Percentiles rank a stretch among this genome's conserved stretches.
phyloP scores from a whole-genome alignment of 92 coral and sea anemone genomes.

The Phenganax stokvisi region DNA sequence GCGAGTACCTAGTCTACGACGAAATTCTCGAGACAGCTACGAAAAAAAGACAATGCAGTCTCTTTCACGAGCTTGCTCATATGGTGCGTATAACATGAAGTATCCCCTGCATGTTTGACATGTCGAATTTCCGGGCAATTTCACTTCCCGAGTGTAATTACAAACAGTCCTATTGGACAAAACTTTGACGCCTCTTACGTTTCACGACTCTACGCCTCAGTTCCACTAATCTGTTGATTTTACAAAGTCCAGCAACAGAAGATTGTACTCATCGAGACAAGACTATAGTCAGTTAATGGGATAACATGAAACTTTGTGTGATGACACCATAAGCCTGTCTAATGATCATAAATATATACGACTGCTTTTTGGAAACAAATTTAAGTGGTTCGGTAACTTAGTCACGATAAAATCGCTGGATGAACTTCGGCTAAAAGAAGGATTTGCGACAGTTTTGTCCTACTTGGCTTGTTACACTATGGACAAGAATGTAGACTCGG shows the following conservation, averaged over 20 bases:
- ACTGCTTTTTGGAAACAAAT: background rate
- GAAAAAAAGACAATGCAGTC: constrained; percentile 70
- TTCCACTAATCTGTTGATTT: too few species aligned
- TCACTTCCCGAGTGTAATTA: too few species aligned
- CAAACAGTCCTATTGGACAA: too few species aligned
- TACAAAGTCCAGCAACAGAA: too few species aligned
- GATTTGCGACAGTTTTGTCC: constrained; percentile 55
- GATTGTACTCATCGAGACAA: too few species aligned
- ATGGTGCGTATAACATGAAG: constrained; percentile 48
- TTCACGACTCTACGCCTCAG: too few species aligned
- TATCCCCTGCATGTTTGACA: background rate
- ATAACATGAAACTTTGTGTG: background rate
- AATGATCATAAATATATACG: too few species aligned
- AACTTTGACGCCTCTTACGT: too few species aligned
- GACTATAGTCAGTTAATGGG: too few species aligned
- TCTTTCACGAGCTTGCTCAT: constrained; percentile 93
- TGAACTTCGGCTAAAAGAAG: constrained; percentile 63
- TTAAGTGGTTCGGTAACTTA: constrained; percentile 69
- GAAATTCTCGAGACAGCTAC: constrained; percentile 64
- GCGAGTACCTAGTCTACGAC: constrained; percentile 74
- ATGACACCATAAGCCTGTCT: background rate
- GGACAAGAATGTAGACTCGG: constrained; percentile 48
- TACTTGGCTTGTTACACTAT: constrained; percentile 48
- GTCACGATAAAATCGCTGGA: constrained; percentile 66
- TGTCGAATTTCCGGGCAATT: background rate